Evolutionary conservation across 30 jellyfish, hydroid and myxozoan genomes (phyloP), one percentile per base, ranked within the genome.

Genomic region (Chrysaora quinquecirrha): DNA sequence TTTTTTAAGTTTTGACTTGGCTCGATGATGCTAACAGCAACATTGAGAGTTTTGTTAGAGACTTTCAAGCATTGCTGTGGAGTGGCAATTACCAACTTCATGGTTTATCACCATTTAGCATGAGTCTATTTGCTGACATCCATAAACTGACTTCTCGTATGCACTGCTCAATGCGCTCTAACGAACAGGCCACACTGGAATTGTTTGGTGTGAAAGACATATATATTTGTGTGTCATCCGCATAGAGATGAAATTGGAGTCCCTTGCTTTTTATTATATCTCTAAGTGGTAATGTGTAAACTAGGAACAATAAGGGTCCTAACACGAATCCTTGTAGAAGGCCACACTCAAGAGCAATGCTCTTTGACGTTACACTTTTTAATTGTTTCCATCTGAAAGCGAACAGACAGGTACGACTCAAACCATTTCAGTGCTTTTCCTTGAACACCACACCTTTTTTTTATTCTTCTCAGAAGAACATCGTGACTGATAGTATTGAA

Each of bases 401-500:
- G 66, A 30, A 7, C 74, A 24, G 82, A 3, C 11, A 70, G 35
- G 82, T 70, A 70, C 30, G 66, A 70, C 18, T 30, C 67, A 34
- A 70, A 70, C 74, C 64, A 38, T 30, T 30, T 70, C 82, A 70
- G 82, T 29, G 64, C 81, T 77, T 77, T 60, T 9, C 89, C 70
- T 58, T 63, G 71, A 32, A 77, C 80, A 63, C 81, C 80, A 60
- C 80, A 61, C 71, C 89, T 60, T 27, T 77, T 29, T 38, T 70
- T 38, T 77, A 80, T 49, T 78, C 91, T 65, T 30, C 34, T 67
- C 68, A 69, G 67, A 30, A 81, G 85, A 65, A 65, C 77, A 49
- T 30, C 71, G 77, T 80, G 84, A 81, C 33, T 81, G 84, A 81
- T 69, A 69, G 85, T 66, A 81, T 67, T 78, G 75, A 81, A 66